These are phyloP conservation scores for Stenichneumon culpator DNA, from an alignment of 2,888 invertebrate species.

Conservation along the genomic window DNA sequence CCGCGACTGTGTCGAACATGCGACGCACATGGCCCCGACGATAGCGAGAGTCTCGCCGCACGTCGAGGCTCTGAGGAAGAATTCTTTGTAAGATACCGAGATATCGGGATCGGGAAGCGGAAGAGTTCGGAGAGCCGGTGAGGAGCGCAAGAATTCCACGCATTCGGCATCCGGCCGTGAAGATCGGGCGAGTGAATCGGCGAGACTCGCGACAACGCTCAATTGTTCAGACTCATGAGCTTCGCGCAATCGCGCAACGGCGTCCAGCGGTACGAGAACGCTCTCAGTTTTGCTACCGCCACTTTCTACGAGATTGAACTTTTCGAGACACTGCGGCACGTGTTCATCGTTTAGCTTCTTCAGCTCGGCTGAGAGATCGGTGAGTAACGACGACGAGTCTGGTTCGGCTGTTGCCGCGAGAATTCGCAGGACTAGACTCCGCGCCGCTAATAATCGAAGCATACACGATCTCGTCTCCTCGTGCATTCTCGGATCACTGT, in stretches of 20 bases:
- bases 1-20: conserved; percentile 75
- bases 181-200: conserved; percentile 77
- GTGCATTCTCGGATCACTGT: conserved; percentile 78
- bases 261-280: conserved; percentile 82
- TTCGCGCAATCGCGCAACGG: conserved; percentile 82
- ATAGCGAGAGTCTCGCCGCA: conserved; percentile 83
- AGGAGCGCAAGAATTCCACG: conserved; percentile 75
- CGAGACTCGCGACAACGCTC: conserved; percentile 78
- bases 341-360: conserved; percentile 75
- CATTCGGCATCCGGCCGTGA: conserved; percentile 78
- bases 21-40: conserved; percentile 80
- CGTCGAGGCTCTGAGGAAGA: conserved; percentile 82
- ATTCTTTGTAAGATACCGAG: conserved; percentile 79
- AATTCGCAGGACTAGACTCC: conserved; percentile 81
- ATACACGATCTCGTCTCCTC: conserved; percentile 81
- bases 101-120: conserved; percentile 76
- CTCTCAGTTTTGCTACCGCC: conserved; percentile 76
- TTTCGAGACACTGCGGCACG: conserved; percentile 76
- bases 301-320: conserved; percentile 75
- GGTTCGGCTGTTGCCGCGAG: conserved; percentile 78
- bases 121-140: conserved; percentile 76
- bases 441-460: conserved; percentile 78
- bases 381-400: conserved; percentile 76
- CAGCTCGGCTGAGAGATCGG: conserved; percentile 76
- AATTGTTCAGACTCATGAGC: conserved; percentile 81